phyloP scores from a whole-genome alignment of 2,113 vertebrate species.

The Catharus bicknelli region DNA sequence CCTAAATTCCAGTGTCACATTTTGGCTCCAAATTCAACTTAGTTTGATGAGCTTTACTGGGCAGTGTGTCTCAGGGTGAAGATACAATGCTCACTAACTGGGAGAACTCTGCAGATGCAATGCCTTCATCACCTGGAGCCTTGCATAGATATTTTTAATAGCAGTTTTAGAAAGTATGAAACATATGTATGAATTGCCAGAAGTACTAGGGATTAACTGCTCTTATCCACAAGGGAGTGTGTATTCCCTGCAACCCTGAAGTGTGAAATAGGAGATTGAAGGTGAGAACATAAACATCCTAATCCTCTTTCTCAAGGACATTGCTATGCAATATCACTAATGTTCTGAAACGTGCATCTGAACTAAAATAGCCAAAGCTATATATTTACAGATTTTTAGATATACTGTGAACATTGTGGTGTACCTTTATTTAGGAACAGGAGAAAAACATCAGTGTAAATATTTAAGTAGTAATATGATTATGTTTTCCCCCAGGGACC shows the following conservation, averaged over 20 bases:
- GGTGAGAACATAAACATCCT: conserved; percentile 7
- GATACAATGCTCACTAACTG: not conserved
- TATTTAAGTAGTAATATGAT: not conserved
- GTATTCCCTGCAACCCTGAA: not conserved
- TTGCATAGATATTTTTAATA: not conserved
- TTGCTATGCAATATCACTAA: not conserved
- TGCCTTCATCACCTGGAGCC: not conserved
- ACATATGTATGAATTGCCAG: not conserved
- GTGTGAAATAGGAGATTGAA: conserved; percentile 17
- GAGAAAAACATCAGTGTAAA: not conserved
- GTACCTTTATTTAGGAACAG: not conserved
- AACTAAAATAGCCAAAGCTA: not conserved
- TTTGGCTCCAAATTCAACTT: not conserved
- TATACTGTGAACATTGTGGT: not conserved
- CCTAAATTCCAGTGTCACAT: not conserved
- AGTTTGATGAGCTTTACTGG: not conserved
- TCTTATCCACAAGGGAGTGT: not conserved
- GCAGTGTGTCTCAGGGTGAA: not conserved
- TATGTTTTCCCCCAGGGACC: not conserved
- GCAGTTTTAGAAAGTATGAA: not conserved
- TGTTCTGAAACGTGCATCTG: not conserved
- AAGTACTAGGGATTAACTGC: not conserved
- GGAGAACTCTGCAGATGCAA: not conserved
- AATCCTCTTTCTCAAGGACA: not conserved
- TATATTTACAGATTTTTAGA: not conserved